Evolutionary conservation across 2,888 invertebrate species (phyloP).

Genomic region (Dasysyrphus tricinctus): DNA sequence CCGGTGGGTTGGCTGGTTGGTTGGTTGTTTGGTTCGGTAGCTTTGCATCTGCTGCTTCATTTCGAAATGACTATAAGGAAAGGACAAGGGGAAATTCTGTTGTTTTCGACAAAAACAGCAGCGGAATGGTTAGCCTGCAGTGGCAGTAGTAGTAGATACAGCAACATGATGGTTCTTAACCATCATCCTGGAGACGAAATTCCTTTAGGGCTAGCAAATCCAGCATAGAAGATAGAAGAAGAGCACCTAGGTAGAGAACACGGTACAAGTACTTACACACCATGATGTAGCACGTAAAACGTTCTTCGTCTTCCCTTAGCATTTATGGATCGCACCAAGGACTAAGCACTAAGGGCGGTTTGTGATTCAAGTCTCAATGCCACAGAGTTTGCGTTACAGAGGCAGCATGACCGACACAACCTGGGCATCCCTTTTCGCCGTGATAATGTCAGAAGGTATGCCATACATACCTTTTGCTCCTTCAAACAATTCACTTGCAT

Average conservation of each 20-base stretch:
- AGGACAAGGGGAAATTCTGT: constrained; percentile 21
- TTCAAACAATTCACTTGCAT: constrained; percentile 46
- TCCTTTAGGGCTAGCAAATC: constrained; percentile 41
- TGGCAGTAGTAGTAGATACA: not conserved
- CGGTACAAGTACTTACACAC: constrained; percentile 50
- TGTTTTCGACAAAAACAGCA: constrained; percentile 35
- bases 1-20: constrained; percentile 38
- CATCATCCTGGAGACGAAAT: constrained; percentile 42
- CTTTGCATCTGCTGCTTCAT: constrained; percentile 31
- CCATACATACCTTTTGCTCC: constrained; percentile 25
- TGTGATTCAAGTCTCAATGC: constrained; percentile 55
- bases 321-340: constrained; percentile 28
- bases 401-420: constrained; percentile 49
- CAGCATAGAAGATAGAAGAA: constrained; percentile 28
- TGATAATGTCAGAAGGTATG: constrained; percentile 54
- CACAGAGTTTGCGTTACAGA: constrained; percentile 17
- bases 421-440: constrained; percentile 34
- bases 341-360: constrained; percentile 44
- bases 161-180: constrained; percentile 38
- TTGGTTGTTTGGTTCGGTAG: constrained; percentile 6
- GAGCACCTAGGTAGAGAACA: not conserved
- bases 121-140: constrained; percentile 31
- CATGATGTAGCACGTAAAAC: constrained; percentile 50
- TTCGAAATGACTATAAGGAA: not conserved
- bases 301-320: constrained; percentile 19